A percentile compares a stretch with the other conserved stretches of the same genome.
Conservation (phyloP, 53 echinoderm and acorn worm species). For the Paracentrotus lividus region DNA sequence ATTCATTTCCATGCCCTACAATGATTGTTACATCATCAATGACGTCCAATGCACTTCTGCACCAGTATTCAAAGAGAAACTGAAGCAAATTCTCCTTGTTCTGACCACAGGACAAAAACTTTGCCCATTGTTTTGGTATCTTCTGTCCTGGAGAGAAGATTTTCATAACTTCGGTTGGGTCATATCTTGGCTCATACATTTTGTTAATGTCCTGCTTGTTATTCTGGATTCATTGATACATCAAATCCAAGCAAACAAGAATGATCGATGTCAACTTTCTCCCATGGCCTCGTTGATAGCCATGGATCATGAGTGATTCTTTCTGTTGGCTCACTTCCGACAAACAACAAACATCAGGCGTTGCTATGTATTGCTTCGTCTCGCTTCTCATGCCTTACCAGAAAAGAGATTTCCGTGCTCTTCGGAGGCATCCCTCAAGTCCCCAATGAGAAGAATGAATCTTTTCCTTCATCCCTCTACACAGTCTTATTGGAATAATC, state of each 20-base stretch:
- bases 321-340: neutral
- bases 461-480: slow-evolving; percentile 49
- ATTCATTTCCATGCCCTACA: slow-evolving; percentile 7
- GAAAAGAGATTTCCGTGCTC: slow-evolving; percentile 59
- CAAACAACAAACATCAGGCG: slow-evolving; percentile 68
- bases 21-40: slow-evolving; percentile 16
- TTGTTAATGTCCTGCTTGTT: too few species aligned
- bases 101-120: slow-evolving; percentile 63
- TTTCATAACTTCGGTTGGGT: slow-evolving; percentile 53
- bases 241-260: too few species aligned
- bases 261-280: slow-evolving; percentile 3
- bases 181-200: too few species aligned
- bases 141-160: slow-evolving; percentile 48
- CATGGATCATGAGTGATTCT: neutral
- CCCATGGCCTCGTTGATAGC: slow-evolving; percentile 66
- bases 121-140: slow-evolving; percentile 69
- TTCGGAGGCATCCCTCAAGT: slow-evolving; percentile 37
- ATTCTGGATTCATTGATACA: too few species aligned
- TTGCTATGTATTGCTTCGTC: slow-evolving; percentile 64
- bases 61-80: slow-evolving; percentile 22
- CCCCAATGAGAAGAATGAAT: slow-evolving; percentile 56
- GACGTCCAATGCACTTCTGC: neutral
- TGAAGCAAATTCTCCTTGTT: slow-evolving; percentile 50
- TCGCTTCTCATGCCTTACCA: slow-evolving; percentile 70
- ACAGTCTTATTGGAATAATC: slow-evolving; percentile 37